Evolutionary conservation across 2,888 invertebrate genomes (phyloP).

Genomic region (Athalia rosae): DNA sequence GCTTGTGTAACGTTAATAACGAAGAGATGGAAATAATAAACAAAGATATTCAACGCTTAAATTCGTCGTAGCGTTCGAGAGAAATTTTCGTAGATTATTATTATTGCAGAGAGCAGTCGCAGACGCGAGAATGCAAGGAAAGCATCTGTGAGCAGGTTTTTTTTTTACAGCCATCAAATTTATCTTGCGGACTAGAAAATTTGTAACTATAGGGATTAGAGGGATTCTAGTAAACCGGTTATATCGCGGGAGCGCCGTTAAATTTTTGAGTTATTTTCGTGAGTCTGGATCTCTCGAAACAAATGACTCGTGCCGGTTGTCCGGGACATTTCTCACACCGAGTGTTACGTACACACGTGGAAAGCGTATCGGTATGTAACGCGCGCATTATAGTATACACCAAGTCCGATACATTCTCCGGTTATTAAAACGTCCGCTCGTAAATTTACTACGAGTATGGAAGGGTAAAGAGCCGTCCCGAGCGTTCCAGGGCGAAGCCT

Average conservation of each 20-base stretch:
- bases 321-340: conserved; percentile 3
- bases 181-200: too few species aligned
- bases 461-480: conserved; percentile 19
- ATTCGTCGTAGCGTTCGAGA: too few species aligned
- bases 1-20: conserved; percentile 23
- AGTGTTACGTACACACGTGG: too few species aligned
- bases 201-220: too few species aligned
- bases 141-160: too few species aligned
- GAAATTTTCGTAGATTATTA: neutral
- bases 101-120: too few species aligned
- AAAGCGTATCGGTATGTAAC: neutral
- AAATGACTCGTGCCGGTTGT: conserved; percentile 1
- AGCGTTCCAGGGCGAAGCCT: neutral
- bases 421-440: conserved; percentile 44
- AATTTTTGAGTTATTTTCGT: conserved; percentile 4
- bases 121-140: too few species aligned
- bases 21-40: neutral
- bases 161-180: too few species aligned
- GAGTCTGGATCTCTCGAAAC: neutral
- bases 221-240: too few species aligned
- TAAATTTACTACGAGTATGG: conserved; percentile 30
- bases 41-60: neutral
- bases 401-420: conserved; percentile 31
- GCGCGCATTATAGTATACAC: neutral
- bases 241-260: too few species aligned